Evolutionary conservation across 2,888 invertebrate species (phyloP).

Genomic region (Xylophagus ater): DNA sequence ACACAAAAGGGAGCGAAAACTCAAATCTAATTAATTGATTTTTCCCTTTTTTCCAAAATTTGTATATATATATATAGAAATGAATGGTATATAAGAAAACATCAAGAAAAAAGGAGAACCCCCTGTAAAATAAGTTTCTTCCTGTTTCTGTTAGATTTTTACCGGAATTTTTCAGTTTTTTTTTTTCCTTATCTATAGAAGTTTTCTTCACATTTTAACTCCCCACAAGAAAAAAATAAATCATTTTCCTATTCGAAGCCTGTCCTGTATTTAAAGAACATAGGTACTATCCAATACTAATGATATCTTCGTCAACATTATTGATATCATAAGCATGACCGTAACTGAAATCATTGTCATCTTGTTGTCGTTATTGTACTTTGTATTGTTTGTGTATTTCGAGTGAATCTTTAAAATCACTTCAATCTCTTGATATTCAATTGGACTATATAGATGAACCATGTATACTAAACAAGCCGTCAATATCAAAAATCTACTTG

Average conservation of each 20-base stretch:
- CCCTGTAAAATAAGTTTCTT: not conserved
- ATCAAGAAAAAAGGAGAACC: not conserved
- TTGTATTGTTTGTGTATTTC: too few relatives aligned
- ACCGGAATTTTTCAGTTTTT: not conserved
- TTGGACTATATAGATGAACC: too few relatives aligned
- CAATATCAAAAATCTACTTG: slow-evolving; percentile 7
- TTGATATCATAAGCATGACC: too few relatives aligned
- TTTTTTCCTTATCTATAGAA: not conserved
- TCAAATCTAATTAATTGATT: slow-evolving; percentile 19
- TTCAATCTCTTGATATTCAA: too few relatives aligned
- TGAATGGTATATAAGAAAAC: not conserved
- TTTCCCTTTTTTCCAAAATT: slow-evolving; percentile 16
- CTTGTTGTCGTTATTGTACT: too few relatives aligned
- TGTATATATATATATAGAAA: too few relatives aligned
- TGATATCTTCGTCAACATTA: too few relatives aligned
- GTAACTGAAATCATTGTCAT: too few relatives aligned
- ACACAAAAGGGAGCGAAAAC: slow-evolving; percentile 16
- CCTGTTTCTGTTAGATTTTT: slow-evolving; percentile 1
- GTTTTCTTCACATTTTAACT: slow-evolving; percentile 2
- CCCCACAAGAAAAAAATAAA: slow-evolving; percentile 13
- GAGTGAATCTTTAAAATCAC: too few relatives aligned
- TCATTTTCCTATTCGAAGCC: slow-evolving; percentile 17
- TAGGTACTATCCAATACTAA: too few relatives aligned
- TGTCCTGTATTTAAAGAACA: too few relatives aligned
- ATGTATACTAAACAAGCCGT: too few relatives aligned